phyloP scores from a whole-genome alignment of 2,888 invertebrate species.

The Orchesella flavescens region DNA sequence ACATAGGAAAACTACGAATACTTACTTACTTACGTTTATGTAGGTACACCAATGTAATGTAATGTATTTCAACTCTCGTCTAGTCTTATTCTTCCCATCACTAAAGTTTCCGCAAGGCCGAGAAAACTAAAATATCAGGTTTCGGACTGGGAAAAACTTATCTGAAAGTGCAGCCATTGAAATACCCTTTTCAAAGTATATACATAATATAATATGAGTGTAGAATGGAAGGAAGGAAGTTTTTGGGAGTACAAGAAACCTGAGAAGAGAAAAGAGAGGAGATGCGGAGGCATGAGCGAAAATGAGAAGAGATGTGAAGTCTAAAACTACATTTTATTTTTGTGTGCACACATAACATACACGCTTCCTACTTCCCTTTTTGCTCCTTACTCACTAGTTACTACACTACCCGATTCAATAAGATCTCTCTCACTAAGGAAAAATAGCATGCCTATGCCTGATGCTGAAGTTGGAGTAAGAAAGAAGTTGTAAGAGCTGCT shows the following conservation, averaged over 20 bases:
- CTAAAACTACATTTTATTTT: constrained; percentile 3
- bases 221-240: not conserved
- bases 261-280: not conserved
- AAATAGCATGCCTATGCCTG: not conserved
- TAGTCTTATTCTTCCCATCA: too few relatives aligned
- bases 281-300: not conserved
- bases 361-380: too few relatives aligned
- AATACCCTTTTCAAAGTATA: not conserved
- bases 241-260: not conserved
- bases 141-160: constrained; percentile 45
- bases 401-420: not conserved
- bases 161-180: constrained; percentile 42
- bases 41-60: too few relatives aligned
- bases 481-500: constrained; percentile 9
- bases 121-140: not conserved
- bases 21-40: too few relatives aligned
- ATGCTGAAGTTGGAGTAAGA: too few relatives aligned
- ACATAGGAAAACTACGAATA: too few relatives aligned
- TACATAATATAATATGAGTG: not conserved
- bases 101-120: not conserved
- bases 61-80: too few relatives aligned
- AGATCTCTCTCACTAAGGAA: not conserved
- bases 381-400: too few relatives aligned
- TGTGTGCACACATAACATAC: too few relatives aligned
- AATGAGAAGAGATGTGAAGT: constrained; percentile 41